phyloP scores from a whole-genome alignment of 1,140 invertebrate genomes.

The Drosophila kanapiae region DNA sequence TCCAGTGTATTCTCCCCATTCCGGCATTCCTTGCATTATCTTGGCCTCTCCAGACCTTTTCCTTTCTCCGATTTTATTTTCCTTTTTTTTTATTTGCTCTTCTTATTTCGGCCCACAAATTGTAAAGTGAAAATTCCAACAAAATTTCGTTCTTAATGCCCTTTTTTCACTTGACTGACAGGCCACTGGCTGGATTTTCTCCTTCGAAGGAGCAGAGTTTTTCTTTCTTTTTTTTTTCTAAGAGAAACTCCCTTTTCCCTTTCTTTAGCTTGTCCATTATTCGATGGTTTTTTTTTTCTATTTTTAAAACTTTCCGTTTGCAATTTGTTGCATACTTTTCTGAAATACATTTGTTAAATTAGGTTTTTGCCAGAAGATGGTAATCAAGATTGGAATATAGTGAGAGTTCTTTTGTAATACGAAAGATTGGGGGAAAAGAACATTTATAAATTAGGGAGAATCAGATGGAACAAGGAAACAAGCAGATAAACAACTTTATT shows the following conservation, averaged over 20 bases:
- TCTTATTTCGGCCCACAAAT: conserved; percentile 52
- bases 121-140: conserved; percentile 80
- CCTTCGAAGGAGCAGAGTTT: neutral
- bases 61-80: conserved; percentile 57
- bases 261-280: conserved; percentile 24
- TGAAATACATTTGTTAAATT: conserved; percentile 69
- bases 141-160: conserved; percentile 75
- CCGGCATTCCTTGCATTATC: conserved; percentile 56
- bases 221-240: neutral
- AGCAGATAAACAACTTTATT: neutral
- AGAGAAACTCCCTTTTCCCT: conserved; percentile 4
- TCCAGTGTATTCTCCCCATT: conserved; percentile 18
- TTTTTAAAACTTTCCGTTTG: conserved; percentile 17
- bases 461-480: neutral
- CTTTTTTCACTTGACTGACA: conserved; percentile 75
- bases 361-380: conserved; percentile 45
- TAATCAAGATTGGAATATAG: conserved; percentile 32
- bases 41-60: conserved; percentile 28
- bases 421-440: too few species aligned
- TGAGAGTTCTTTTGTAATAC: neutral
- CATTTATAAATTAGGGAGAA: too few species aligned
- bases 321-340: conserved; percentile 73
- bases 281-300: conserved; percentile 42
- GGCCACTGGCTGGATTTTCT: conserved; percentile 13
- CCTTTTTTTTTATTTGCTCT: conserved; percentile 48